Conservation (phyloP, 2,888 invertebrate genomes). For the Hirtodrosophila trivittata region DNA sequence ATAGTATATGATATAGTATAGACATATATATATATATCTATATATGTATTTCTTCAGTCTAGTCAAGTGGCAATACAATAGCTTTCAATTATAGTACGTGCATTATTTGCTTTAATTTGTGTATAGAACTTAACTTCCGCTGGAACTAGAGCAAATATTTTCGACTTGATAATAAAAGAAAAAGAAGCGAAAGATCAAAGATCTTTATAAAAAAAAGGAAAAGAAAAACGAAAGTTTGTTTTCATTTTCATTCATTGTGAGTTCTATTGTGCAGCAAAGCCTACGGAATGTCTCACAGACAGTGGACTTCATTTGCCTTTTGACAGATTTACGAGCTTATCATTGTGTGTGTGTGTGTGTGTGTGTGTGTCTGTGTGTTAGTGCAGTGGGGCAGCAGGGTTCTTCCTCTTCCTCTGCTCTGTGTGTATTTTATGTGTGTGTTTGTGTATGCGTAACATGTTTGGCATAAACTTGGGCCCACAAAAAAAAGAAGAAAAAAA, state of each 20-base stretch:
- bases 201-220: not conserved
- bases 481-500: not conserved
- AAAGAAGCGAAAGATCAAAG: slow-evolving; percentile 20
- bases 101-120: slow-evolving; percentile 22
- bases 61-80: slow-evolving; percentile 37
- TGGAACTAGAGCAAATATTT: slow-evolving; percentile 12
- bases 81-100: slow-evolving; percentile 34
- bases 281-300: slow-evolving; percentile 17
- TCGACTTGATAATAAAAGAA: not conserved
- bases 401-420: slow-evolving; percentile 17
- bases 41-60: no score
- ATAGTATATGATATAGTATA: not conserved
- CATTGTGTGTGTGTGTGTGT: slow-evolving; percentile 9
- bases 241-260: slow-evolving; percentile 37
- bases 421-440: slow-evolving; percentile 61
- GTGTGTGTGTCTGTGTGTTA: not conserved
- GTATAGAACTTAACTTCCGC: slow-evolving; percentile 26
- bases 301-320: slow-evolving; percentile 5
- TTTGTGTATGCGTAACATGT: slow-evolving; percentile 35
- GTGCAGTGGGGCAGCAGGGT: not conserved
- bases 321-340: slow-evolving; percentile 49
- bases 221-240: slow-evolving; percentile 46
- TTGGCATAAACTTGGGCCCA: slow-evolving; percentile 50
- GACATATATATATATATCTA: not conserved
- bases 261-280: no score